Evolutionary conservation across 2,113 vertebrate species (phyloP).

Genomic region (Crotophaga sulcirostris): DNA sequence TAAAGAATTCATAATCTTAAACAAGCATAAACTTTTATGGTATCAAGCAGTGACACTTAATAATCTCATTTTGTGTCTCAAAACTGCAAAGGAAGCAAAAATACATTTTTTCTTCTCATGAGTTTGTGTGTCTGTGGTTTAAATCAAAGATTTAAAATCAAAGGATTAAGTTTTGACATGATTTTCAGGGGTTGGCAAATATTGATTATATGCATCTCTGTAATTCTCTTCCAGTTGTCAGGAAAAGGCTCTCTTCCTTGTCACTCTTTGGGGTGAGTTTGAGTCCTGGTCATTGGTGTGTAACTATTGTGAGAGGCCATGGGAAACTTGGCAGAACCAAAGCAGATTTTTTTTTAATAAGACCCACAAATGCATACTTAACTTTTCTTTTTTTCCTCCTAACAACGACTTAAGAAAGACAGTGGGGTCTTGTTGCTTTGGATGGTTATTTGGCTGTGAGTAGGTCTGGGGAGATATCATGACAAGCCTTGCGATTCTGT

Average conservation of each 20-base stretch:
- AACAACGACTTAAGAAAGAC: neutral
- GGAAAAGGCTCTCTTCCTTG: neutral
- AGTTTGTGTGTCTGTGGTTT: neutral
- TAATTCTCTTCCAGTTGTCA: neutral
- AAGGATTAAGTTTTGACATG: neutral
- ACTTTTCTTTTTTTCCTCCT: too few relatives aligned
- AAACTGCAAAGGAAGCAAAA: neutral
- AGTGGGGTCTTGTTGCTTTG: neutral
- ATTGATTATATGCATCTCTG: neutral
- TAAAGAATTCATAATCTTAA: neutral
- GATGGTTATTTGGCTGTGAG: neutral
- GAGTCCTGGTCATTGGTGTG: neutral
- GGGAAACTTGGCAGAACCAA: neutral
- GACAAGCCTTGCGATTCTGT: neutral
- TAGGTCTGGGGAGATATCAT: neutral
- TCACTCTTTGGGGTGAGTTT: neutral
- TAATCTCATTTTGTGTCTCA: neutral
- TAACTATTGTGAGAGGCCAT: neutral
- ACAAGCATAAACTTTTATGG: neutral
- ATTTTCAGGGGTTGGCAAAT: neutral
- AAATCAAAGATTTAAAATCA: neutral
- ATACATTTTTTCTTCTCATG: accelerated
- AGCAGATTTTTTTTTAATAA: neutral
- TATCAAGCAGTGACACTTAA: neutral
- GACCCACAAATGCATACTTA: neutral